Evolutionary conservation across 2,888 invertebrate species (phyloP).

Genomic region (Synanthedon vespiformis): DNA sequence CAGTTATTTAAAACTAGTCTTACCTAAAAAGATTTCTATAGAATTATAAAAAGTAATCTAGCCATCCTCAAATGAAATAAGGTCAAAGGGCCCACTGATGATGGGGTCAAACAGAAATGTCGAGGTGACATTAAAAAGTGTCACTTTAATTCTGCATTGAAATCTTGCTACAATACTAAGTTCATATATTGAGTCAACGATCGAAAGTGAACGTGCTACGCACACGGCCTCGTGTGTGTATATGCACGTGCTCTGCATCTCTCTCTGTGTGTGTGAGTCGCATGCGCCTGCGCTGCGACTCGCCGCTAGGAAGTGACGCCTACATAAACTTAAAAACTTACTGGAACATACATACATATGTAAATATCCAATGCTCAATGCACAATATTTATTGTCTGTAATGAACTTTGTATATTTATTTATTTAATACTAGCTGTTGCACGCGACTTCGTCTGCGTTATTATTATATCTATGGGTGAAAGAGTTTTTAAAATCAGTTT

Average conservation of each 20-base stretch:
- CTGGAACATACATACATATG: not conserved
- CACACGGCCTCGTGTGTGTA: slow-evolving; percentile 15
- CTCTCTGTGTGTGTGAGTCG: slow-evolving; percentile 11
- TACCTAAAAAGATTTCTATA: too few species aligned
- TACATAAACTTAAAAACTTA: not conserved
- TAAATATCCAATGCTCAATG: not conserved
- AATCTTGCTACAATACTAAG: not conserved
- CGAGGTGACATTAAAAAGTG: not conserved
- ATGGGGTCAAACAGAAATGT: not conserved
- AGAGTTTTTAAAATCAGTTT: too few species aligned
- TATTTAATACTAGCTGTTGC: not conserved
- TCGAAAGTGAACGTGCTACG: slow-evolving; percentile 47
- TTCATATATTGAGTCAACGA: slow-evolving; percentile 18
- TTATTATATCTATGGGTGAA: too few species aligned
- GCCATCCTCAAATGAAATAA: not conserved
- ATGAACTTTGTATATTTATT: not conserved
- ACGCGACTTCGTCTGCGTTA: too few species aligned
- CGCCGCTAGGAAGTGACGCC: slow-evolving; percentile 1
- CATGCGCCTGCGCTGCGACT: not conserved
- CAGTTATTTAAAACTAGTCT: too few species aligned
- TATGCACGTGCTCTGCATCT: not conserved
- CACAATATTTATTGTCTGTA: not conserved
- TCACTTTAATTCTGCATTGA: not conserved
- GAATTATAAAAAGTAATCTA: too few species aligned
- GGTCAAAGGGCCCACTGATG: not conserved